Evolutionary conservation across 2,113 vertebrate genomes (phyloP).

Genomic region (Motacilla tschutschensis): DNA sequence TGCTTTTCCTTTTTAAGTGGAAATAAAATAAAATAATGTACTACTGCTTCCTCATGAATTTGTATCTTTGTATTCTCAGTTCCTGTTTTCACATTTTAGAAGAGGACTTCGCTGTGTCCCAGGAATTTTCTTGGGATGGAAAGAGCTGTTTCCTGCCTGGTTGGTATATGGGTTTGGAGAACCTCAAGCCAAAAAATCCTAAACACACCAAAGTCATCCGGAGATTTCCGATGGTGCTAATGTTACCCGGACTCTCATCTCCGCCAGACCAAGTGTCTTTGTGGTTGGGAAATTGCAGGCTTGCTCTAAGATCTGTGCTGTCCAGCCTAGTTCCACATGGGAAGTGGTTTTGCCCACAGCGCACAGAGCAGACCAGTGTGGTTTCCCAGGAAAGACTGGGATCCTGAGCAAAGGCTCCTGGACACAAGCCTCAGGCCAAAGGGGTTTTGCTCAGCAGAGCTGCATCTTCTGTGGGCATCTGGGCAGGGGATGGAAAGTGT

Average conservation of each 20-base stretch:
- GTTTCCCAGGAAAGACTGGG: neutral
- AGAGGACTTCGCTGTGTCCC: neutral
- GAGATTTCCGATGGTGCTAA: neutral
- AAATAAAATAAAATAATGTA: constrained; percentile 1
- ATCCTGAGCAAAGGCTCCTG: neutral
- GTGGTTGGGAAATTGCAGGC: constrained; percentile 29
- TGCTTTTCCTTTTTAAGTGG: neutral
- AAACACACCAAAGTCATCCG: neutral
- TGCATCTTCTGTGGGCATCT: neutral
- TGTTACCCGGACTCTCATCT: neutral
- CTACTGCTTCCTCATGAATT: neutral
- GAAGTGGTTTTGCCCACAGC: constrained; percentile 33
- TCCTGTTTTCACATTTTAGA: neutral
- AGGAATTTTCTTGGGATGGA: neutral
- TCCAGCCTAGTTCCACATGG: neutral
- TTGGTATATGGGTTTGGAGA: neutral
- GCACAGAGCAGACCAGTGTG: neutral
- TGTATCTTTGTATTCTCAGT: neutral
- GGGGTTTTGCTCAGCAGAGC: neutral
- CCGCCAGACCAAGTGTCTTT: neutral
- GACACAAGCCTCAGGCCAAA: neutral
- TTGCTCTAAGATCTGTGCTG: neutral
- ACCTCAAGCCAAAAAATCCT: constrained; percentile 20
- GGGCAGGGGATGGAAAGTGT: neutral
- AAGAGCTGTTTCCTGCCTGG: neutral